A percentile compares a stretch with the other conserved stretches of the same genome.
These are phyloP conservation scores for Papilio polytes DNA, from an alignment of 1,140 invertebrate genomes.

Conservation along the genomic window DNA sequence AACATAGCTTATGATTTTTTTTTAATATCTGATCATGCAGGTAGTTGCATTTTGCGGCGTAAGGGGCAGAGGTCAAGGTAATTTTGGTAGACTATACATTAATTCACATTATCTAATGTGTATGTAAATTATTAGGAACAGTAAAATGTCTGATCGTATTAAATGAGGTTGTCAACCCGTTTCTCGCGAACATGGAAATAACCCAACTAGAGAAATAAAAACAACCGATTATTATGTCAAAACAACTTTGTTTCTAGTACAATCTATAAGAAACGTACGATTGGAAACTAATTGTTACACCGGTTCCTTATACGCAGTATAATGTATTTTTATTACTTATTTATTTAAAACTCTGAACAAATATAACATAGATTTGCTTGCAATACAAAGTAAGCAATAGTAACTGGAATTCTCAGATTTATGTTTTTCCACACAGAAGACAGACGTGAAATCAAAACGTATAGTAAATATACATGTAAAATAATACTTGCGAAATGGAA, in stretches of 20 bases:
- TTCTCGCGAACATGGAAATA: background rate
- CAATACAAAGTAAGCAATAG: background rate
- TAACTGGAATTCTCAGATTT: background rate
- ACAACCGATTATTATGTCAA: background rate
- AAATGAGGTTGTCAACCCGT: background rate
- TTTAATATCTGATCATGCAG: too few relatives aligned
- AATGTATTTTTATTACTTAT: background rate
- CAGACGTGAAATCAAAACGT: too few relatives aligned
- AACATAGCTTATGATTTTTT: too few relatives aligned
- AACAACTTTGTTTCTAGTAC: constrained; percentile 10
- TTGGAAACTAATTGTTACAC: background rate
- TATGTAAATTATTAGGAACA: background rate
- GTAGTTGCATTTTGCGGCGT: background rate
- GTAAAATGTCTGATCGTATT: background rate
- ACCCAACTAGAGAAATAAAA: constrained; percentile 10
- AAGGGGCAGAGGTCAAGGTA: background rate
- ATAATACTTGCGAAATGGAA: too few relatives aligned
- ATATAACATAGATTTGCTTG: background rate
- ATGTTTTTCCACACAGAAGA: too few relatives aligned
- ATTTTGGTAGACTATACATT: background rate
- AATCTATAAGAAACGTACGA: background rate
- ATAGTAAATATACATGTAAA: too few relatives aligned
- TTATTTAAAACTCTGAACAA: background rate
- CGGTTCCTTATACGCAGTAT: background rate
- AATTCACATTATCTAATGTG: background rate